Conservation (phyloP, 1,140 invertebrate species). For the Ips typographus region DNA sequence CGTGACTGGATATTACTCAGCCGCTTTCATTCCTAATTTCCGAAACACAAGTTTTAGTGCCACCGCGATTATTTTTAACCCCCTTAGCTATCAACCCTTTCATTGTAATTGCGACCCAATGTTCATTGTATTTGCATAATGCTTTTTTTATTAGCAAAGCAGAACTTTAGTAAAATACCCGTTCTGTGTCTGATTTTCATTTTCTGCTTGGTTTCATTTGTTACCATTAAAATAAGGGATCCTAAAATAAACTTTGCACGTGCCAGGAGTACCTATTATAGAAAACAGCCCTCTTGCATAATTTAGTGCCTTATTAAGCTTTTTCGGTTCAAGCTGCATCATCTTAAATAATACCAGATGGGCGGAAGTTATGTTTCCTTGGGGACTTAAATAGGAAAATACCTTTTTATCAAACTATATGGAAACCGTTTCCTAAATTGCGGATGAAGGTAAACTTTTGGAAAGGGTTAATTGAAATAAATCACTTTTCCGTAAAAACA, state of each 20-base stretch:
- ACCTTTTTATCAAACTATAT: not conserved
- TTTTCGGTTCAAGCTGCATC: conserved; percentile 6
- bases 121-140: conserved; percentile 14
- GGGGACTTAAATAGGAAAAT: not conserved
- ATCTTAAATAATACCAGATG: conserved; percentile 11
- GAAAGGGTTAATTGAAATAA: conserved; percentile 24
- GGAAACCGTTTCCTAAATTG: not conserved
- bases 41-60: conserved; percentile 19
- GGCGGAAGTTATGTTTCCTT: not conserved
- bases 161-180: conserved; percentile 8
- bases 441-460: conserved; percentile 2
- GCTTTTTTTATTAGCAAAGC: conserved; percentile 1
- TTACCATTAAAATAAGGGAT: conserved; percentile 27
- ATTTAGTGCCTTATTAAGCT: conserved; percentile 17
- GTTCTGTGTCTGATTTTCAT: conserved; percentile 20
- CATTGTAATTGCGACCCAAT: conserved; percentile 8
- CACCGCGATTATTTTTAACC: conserved; percentile 15
- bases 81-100: conserved; percentile 10
- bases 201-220: conserved; percentile 26
- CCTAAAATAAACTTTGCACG: conserved; percentile 29
- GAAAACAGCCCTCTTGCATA: conserved; percentile 18
- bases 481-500: conserved; percentile 14
- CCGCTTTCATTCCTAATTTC: conserved; percentile 22
- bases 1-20: conserved; percentile 18
- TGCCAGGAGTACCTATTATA: conserved; percentile 13